Conservation (phyloP, 2,888 invertebrate species). For the Phorcus lineatus region DNA sequence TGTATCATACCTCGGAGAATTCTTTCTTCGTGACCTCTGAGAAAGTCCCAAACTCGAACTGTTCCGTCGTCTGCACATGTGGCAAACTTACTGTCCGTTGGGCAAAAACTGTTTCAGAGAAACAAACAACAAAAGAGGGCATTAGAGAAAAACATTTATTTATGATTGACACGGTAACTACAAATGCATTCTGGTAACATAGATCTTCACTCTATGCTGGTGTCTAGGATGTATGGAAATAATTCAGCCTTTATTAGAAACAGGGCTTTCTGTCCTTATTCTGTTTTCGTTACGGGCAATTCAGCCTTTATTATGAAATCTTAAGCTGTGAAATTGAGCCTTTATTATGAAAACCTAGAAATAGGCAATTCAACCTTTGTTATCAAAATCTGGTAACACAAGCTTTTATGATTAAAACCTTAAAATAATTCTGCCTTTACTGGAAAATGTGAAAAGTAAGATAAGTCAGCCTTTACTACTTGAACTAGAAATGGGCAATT, state of each 20-base stretch:
- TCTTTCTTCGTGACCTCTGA: constrained; percentile 92
- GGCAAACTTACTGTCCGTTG: constrained; percentile 98
- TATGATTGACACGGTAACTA: constrained; percentile 27
- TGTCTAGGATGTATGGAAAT: background rate
- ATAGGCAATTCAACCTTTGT: constrained; percentile 21
- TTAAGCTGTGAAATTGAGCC: constrained; percentile 23
- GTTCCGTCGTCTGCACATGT: constrained; percentile 99
- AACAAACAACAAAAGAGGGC: constrained; percentile 37
- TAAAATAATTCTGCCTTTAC: too few species aligned
- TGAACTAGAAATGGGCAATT: background rate
- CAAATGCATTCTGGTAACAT: constrained; percentile 24
- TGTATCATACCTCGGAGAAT: constrained; percentile 80
- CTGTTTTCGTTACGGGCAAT: constrained; percentile 26
- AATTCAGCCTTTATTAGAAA: constrained; percentile 19
- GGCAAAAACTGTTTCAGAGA: constrained; percentile 90
- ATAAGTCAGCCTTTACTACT: too few species aligned
- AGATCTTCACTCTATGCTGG: background rate
- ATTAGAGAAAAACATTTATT: constrained; percentile 48
- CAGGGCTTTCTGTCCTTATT: constrained; percentile 31
- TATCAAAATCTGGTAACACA: too few species aligned
- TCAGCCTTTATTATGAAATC: constrained; percentile 29
- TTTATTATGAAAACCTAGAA: constrained; percentile 24
- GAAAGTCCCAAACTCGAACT: constrained; percentile 98
- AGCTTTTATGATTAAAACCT: too few species aligned
- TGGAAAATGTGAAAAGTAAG: too few species aligned